A percentile compares a stretch with the other conserved stretches of the same genome.
These are phyloP conservation scores for Linyphia triangularis DNA, from an alignment of 2,888 invertebrate genomes.

Conservation along the genomic window DNA sequence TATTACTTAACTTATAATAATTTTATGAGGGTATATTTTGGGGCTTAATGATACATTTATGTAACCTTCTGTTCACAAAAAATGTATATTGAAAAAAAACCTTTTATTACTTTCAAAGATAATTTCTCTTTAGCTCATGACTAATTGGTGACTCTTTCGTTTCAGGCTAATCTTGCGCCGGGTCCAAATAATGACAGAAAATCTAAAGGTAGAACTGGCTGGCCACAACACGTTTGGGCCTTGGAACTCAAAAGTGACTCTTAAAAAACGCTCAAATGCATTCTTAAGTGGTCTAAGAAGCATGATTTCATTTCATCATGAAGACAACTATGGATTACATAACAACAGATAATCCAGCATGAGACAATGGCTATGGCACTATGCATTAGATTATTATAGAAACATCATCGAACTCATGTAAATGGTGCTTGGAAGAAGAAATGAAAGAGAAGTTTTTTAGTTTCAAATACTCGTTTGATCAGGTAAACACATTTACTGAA, in stretches of 20 bases:
- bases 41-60: no score
- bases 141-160: not conserved
- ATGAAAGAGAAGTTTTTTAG: not conserved
- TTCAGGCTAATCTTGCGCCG: constrained; percentile 66
- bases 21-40: no score
- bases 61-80: no score
- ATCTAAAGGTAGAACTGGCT: constrained; percentile 92
- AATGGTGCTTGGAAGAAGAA: no score
- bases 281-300: not conserved
- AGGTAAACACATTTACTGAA: no score
- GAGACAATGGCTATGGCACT: no score
- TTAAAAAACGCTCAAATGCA: not conserved
- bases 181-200: constrained; percentile 59
- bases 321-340: not conserved
- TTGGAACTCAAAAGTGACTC: constrained; percentile 82
- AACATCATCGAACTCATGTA: not conserved
- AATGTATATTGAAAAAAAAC: no score
- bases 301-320: not conserved
- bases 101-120: not conserved
- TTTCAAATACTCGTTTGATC: no score
- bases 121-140: not conserved
- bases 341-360: not conserved
- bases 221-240: constrained; percentile 99
- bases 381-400: not conserved
- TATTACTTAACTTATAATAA: not conserved